Conservation (phyloP, 2,113 vertebrate genomes). For the Noturus placidus region DNA sequence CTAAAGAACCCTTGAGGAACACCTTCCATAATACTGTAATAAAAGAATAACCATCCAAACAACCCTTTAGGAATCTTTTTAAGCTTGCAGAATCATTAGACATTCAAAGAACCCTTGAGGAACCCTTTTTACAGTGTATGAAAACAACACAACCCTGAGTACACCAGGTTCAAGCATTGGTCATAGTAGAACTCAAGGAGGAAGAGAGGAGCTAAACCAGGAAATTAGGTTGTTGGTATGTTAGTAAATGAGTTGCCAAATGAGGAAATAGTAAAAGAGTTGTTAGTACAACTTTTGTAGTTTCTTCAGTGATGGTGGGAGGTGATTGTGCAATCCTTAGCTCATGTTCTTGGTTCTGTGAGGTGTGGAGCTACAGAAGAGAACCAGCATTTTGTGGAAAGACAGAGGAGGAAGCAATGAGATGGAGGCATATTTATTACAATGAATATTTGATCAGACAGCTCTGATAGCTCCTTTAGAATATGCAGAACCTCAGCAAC, state of each 20-base stretch:
- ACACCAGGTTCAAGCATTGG: neutral
- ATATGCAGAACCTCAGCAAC: neutral
- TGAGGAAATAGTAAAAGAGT: too few relatives aligned
- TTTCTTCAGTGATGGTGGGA: neutral
- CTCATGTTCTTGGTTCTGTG: neutral
- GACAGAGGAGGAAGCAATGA: neutral
- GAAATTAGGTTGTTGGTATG: neutral
- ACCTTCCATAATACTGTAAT: neutral
- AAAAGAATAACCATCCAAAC: neutral
- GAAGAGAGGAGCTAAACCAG: neutral
- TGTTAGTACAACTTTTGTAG: too few relatives aligned
- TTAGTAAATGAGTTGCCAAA: neutral
- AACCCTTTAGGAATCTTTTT: neutral
- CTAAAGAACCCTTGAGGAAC: neutral
- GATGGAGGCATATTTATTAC: neutral
- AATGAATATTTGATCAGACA: slow-evolving; percentile 5
- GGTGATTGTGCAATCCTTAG: too few relatives aligned
- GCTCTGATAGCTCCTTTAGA: neutral
- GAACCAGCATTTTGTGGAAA: neutral
- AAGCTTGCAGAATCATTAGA: neutral
- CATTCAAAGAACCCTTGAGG: neutral
- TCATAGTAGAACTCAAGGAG: neutral
- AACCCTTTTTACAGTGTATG: neutral
- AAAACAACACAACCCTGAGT: neutral
- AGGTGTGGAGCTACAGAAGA: neutral